These are phyloP conservation scores for Abrostola tripartita DNA, from an alignment of 2,888 invertebrate species.

Conservation along the genomic window DNA sequence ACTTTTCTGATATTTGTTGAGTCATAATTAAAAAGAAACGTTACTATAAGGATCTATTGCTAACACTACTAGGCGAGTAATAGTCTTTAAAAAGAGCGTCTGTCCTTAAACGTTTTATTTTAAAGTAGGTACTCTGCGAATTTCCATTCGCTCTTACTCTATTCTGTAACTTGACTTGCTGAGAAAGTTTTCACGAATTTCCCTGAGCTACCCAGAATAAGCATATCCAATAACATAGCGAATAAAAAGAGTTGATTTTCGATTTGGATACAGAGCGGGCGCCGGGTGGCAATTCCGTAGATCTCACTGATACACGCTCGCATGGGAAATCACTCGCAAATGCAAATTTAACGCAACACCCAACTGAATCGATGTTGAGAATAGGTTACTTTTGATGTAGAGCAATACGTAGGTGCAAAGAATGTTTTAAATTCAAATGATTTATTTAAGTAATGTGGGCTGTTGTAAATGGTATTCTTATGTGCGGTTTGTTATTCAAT, in stretches of 20 bases:
- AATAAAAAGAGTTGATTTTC: slow-evolving; percentile 84
- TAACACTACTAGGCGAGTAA: too few relatives aligned
- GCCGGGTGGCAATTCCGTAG: slow-evolving; percentile 75
- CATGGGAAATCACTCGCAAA: slow-evolving; percentile 76
- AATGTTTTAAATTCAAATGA: slow-evolving; percentile 30
- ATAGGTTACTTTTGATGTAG: slow-evolving; percentile 30
- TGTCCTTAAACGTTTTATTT: too few relatives aligned
- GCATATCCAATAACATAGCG: slow-evolving; percentile 63
- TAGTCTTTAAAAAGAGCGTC: too few relatives aligned
- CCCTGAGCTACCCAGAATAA: slow-evolving; percentile 65
- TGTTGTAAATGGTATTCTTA: neutral
- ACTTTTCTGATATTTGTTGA: neutral
- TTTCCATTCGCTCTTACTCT: neutral
- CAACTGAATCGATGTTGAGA: slow-evolving; percentile 33
- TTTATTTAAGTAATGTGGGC: neutral
- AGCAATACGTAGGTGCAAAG: slow-evolving; percentile 6
- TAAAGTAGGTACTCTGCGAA: too few relatives aligned
- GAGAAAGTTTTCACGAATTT: slow-evolving; percentile 19
- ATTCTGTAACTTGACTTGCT: neutral
- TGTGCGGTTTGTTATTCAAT: too few relatives aligned
- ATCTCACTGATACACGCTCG: slow-evolving; percentile 71
- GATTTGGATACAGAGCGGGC: slow-evolving; percentile 75
- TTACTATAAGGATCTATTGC: too few relatives aligned
- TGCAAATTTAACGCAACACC: slow-evolving; percentile 76
- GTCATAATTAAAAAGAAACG: too few relatives aligned